Evolutionary conservation across 2,888 invertebrate genomes (phyloP), one percentile per base, ranked within the genome.

Genomic region (Pherbina coryleti): DNA sequence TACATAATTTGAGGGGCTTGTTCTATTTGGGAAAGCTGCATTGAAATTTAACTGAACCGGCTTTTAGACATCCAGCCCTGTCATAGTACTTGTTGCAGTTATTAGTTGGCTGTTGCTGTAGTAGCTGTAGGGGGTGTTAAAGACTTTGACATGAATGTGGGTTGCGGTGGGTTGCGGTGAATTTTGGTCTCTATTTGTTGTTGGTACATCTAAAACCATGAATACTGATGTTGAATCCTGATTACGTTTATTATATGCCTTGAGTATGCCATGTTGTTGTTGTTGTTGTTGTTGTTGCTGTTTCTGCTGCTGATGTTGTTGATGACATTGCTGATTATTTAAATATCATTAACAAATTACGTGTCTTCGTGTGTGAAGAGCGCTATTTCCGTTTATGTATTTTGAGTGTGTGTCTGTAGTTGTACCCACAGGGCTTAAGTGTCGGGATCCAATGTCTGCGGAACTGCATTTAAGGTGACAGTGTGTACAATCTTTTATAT

Each of bases 331-430:
- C 57, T 78, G 73, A 79, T 80, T 80, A 79, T 80, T 80, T 79
- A 79, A 79, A 78, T 79, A 80, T 79, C 80, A 79, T 79, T 80
- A 80, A 80, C 80, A 80, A 80, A 79, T 78, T 77, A 77, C 76
- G 74, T 76, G 80, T 62, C 25, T 28, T 25, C 25, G 64, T 28
- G 57, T 8, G 25, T 60, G 57, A 3, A 60, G 79, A 44, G 44
- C 7, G 44, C 44, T 44, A 44, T 11, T 44, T 44, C 44, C 44
- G 44, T 14, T 7, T 44, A 44, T 14, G 44, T 37, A 8, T 37
- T 8, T 37, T 37, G 37, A 11, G 44, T 44, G 2, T 44, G 7
- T 44, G 44, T 14, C 14, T 11, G 44, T 14, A 44, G 1, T 2
- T 11, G 44, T 44, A 44, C 44, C 44, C 44, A 44, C 11, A 44